phyloP scores from a whole-genome alignment of 2,113 vertebrate species.

The Columba livia region DNA sequence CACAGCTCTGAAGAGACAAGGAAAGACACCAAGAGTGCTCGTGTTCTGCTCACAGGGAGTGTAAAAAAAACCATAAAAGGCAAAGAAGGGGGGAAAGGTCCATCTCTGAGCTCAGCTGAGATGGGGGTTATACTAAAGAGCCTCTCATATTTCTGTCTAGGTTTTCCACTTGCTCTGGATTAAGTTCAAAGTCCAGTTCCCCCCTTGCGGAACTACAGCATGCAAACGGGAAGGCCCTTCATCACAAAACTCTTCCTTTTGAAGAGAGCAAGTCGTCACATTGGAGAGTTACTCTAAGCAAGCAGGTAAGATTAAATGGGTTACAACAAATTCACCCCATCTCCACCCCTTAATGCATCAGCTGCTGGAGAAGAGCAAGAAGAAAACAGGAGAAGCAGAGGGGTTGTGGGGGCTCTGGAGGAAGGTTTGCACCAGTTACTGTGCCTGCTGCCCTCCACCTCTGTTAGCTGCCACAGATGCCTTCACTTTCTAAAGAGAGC shows the following conservation, averaged over 20 bases:
- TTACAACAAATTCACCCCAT: background rate
- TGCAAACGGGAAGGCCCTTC: background rate
- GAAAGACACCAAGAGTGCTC: background rate
- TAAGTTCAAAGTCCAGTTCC: background rate
- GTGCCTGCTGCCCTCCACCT: background rate
- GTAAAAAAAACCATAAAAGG: background rate
- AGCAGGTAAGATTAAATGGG: background rate
- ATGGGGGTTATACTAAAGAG: background rate
- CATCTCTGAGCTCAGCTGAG: background rate
- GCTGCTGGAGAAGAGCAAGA: background rate
- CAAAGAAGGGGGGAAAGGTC: background rate
- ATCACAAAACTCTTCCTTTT: background rate
- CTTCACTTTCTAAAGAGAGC: background rate
- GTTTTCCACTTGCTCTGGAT: accelerated
- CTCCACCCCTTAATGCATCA: background rate
- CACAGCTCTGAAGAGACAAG: background rate
- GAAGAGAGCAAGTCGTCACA: background rate
- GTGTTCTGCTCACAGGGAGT: background rate
- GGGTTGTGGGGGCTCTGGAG: accelerated
- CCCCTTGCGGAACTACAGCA: accelerated
- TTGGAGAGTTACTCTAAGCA: background rate
- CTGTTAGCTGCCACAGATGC: background rate
- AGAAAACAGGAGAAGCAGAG: background rate
- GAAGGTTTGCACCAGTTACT: background rate
- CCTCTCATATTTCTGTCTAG: background rate